A percentile compares a stretch with the other conserved stretches of the same genome.
These are phyloP conservation scores for Hypsibius dujardini DNA, from an alignment of 1,140 invertebrate genomes.

Conservation along the genomic window DNA sequence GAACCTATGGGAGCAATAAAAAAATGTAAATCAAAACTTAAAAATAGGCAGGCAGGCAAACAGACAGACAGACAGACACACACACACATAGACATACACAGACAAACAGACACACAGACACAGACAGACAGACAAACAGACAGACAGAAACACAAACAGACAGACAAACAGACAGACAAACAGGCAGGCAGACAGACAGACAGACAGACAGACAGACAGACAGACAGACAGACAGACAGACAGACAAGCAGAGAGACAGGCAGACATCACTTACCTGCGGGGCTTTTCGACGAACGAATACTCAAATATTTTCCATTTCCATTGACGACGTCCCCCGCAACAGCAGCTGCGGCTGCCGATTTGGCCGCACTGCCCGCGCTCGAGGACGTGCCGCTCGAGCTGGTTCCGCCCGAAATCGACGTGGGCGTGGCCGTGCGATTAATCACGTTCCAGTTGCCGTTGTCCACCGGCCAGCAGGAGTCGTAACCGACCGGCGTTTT, in stretches of 20 bases:
- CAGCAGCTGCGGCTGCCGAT: no score
- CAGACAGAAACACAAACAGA: no score
- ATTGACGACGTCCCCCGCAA: not conserved
- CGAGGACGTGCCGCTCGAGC: not conserved
- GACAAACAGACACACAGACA: no score
- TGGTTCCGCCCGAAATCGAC: not conserved
- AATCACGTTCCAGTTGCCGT: slow-evolving; percentile 12
- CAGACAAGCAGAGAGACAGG: not conserved
- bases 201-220: no score
- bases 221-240: not conserved
- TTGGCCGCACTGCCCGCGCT: not conserved
- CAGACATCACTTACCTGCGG: slow-evolving; percentile 6
- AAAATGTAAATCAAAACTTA: no score
- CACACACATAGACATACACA: no score
- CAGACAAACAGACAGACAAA: no score
- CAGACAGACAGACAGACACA: no score
- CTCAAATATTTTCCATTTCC: not conserved
- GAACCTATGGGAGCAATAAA: not conserved
- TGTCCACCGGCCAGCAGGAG: slow-evolving; percentile 13
- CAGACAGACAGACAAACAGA: no score
- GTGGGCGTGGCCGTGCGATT: slow-evolving; percentile 12
- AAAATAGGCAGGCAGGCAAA: no score
- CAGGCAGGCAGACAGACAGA: no score
- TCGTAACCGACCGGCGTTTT: not conserved
- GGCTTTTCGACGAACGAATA: slow-evolving; percentile 12